Conservation (phyloP, 2,113 vertebrate species). For the Saguinus imperator region DNA sequence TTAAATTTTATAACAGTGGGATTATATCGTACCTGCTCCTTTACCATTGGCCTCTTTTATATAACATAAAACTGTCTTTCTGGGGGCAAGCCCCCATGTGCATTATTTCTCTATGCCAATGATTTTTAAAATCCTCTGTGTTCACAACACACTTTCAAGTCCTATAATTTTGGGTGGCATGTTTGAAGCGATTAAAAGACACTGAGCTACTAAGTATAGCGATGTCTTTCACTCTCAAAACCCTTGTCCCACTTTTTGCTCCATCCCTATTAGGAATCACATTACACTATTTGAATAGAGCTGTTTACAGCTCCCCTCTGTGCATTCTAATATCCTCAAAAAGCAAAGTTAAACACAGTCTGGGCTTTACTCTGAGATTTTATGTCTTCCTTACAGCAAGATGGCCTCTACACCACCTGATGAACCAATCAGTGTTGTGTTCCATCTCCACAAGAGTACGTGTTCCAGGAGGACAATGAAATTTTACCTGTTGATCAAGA, state of each 20-base stretch:
- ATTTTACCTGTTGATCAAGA: background rate
- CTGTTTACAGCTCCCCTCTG: background rate
- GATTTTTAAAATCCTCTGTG: background rate
- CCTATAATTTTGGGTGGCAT: background rate
- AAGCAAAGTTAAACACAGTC: background rate
- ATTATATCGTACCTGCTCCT: background rate
- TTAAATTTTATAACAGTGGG: background rate
- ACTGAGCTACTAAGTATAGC: background rate
- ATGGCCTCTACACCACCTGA: background rate
- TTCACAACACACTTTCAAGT: background rate
- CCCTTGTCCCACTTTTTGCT: background rate
- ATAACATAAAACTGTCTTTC: background rate
- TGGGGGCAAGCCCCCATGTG: background rate
- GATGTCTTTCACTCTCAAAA: background rate
- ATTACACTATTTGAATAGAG: background rate
- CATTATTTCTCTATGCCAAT: background rate
- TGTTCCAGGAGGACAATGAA: background rate
- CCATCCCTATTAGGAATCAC: background rate
- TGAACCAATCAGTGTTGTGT: background rate
- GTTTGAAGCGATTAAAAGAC: background rate
- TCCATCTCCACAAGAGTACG: background rate
- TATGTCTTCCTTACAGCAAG: background rate
- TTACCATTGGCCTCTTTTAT: background rate
- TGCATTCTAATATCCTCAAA: background rate
- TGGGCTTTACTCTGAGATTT: background rate